phyloP scores from a whole-genome alignment of 2,888 invertebrate genomes.

The Mongoloraphidia duomilia region DNA sequence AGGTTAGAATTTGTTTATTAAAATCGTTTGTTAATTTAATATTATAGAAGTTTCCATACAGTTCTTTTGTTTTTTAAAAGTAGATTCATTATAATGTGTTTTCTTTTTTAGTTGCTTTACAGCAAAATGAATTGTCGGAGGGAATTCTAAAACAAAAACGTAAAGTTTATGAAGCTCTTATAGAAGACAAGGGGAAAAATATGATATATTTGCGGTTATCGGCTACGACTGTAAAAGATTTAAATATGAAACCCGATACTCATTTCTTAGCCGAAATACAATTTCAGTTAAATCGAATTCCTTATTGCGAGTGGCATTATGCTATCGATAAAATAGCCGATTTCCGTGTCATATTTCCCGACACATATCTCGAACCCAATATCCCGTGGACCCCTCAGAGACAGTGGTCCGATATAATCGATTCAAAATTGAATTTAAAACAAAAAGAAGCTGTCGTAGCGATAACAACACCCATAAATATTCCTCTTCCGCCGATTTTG shows the following conservation, averaged over 20 bases:
- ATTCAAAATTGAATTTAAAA: conserved; percentile 53
- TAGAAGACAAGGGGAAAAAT: conserved; percentile 69
- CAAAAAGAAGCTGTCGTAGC: conserved; percentile 67
- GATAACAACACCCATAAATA: conserved; percentile 50
- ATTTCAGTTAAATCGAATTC: conserved; percentile 64
- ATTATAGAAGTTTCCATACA: no score
- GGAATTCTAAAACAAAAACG: conserved; percentile 20
- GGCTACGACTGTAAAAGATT: conserved; percentile 44
- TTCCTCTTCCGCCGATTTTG: conserved; percentile 53
- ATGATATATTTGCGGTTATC: conserved; percentile 61
- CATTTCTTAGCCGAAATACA: conserved; percentile 58
- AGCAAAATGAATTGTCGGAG: no score
- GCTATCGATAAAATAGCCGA: conserved; percentile 63
- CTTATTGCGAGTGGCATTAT: conserved; percentile 74
- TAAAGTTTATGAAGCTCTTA: conserved; percentile 56
- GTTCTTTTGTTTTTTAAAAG: no score
- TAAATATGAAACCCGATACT: conserved; percentile 45
- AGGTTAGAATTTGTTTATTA: no score
- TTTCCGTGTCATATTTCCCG: conserved; percentile 57
- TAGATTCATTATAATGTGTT: conserved; percentile 9
- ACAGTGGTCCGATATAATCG: conserved; percentile 49
- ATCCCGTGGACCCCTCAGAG: conserved; percentile 56
- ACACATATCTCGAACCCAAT: conserved; percentile 42
- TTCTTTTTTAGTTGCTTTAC: conserved; percentile 1
- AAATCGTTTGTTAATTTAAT: no score